These are phyloP conservation scores for Rhynchonycteris naso DNA, from an alignment of 2,797 vertebrate species.

Conservation along the genomic window DNA sequence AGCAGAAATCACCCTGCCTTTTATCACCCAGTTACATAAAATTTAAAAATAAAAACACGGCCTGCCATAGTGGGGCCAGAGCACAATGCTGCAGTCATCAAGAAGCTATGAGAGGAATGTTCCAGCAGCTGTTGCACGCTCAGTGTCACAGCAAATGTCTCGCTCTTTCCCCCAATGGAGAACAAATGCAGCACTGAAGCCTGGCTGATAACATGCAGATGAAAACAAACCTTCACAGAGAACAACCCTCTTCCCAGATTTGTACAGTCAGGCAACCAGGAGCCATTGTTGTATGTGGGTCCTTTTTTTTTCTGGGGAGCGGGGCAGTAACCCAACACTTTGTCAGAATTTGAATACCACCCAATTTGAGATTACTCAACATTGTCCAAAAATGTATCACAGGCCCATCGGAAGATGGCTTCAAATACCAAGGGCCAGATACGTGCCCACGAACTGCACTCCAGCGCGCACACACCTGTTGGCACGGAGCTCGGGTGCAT, in stretches of 20 bases:
- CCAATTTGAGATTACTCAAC: background rate
- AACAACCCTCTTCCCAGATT: slow-evolving; percentile 29
- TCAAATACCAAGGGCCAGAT: background rate
- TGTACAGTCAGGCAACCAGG: accelerated
- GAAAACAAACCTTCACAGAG: background rate
- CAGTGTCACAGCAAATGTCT: accelerated
- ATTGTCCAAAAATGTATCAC: background rate
- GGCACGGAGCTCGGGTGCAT: too few species aligned
- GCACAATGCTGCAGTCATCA: slow-evolving; percentile 76
- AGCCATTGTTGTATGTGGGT: background rate
- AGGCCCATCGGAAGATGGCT: background rate
- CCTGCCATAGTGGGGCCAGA: background rate
- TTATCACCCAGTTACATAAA: background rate
- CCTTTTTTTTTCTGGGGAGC: accelerated
- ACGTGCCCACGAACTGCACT: too few species aligned
- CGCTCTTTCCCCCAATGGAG: background rate
- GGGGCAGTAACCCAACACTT: too few species aligned
- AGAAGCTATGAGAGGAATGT: slow-evolving; percentile 74
- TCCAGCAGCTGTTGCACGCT: slow-evolving; percentile 51
- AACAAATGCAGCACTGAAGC: background rate
- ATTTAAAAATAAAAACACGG: background rate
- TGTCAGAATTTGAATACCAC: accelerated
- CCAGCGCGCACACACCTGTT: too few species aligned
- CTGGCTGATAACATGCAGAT: background rate
- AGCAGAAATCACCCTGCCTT: background rate